A percentile compares a stretch with the other conserved stretches of the same genome.
These are phyloP conservation scores for Phoenoteleia sp. DNA, from an alignment of 2,888 invertebrate genomes.

Conservation along the genomic window DNA sequence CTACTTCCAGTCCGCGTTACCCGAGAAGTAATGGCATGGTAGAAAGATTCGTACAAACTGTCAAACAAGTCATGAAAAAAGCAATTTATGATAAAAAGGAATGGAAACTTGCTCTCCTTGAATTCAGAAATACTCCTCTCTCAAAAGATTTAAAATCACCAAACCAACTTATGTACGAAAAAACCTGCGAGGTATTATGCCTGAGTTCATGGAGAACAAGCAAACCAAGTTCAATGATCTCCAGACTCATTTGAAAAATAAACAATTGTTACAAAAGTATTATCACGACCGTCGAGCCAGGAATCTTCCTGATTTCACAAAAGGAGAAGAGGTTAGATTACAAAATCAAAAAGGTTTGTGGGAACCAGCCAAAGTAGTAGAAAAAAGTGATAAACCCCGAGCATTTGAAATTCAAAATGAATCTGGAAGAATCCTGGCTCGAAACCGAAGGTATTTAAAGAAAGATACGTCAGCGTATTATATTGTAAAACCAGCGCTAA, in stretches of 20 bases:
- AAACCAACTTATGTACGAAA: slow-evolving; percentile 15
- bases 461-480: too few species aligned
- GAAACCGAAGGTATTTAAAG: too few species aligned
- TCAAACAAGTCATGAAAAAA: background rate
- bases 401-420: too few species aligned
- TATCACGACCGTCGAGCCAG: too few species aligned
- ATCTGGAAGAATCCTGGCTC: too few species aligned
- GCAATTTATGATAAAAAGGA: slow-evolving; percentile 51
- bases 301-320: too few species aligned
- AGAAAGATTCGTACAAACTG: background rate
- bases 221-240: background rate
- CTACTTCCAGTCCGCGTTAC: slow-evolving; percentile 30
- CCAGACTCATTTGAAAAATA: background rate
- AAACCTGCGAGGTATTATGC: slow-evolving; percentile 33
- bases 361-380: too few species aligned
- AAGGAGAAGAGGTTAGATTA: too few species aligned
- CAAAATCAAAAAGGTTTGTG: too few species aligned
- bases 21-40: slow-evolving; percentile 11
- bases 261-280: too few species aligned
- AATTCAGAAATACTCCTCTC: slow-evolving; percentile 71
- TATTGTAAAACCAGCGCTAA: too few species aligned
- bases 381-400: too few species aligned
- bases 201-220: background rate
- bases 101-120: slow-evolving; percentile 50
- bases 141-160: slow-evolving; percentile 19